Percentiles rank a stretch among this genome's conserved stretches.
Conservation (phyloP, 2,113 vertebrate genomes). For the Cavia porcellus region DNA sequence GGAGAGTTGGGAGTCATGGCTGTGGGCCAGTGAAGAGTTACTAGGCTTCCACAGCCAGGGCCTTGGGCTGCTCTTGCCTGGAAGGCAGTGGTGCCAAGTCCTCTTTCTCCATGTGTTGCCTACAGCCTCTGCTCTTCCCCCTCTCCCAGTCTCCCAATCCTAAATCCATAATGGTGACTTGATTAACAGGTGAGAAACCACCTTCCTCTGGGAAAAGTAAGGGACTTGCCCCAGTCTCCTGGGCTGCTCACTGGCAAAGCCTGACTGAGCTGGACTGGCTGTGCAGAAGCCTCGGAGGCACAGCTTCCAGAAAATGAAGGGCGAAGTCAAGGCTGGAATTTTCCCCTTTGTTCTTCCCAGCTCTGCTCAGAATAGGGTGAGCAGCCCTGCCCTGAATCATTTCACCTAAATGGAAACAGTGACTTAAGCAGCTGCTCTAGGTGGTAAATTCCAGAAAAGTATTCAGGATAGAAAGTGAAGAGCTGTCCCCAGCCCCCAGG, state of each 20-base stretch:
- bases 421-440: neutral
- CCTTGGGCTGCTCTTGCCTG: neutral
- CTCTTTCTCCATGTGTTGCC: neutral
- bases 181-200: neutral
- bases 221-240: neutral
- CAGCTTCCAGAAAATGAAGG: neutral
- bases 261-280: neutral
- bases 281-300: neutral
- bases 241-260: neutral
- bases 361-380: neutral
- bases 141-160: neutral
- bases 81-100: neutral
- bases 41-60: too few species aligned
- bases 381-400: conserved; percentile 45
- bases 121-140: neutral
- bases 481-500: neutral
- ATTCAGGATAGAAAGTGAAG: neutral
- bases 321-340: neutral
- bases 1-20: neutral
- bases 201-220: neutral
- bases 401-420: neutral
- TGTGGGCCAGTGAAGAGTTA: neutral
- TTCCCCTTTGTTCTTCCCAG: conserved; percentile 42
- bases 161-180: neutral
- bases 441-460: conserved; percentile 22